Evolutionary conservation across 2,888 invertebrate species (phyloP), one percentile per base, ranked within the genome.

Genomic region (Hypomecis atomaria): DNA sequence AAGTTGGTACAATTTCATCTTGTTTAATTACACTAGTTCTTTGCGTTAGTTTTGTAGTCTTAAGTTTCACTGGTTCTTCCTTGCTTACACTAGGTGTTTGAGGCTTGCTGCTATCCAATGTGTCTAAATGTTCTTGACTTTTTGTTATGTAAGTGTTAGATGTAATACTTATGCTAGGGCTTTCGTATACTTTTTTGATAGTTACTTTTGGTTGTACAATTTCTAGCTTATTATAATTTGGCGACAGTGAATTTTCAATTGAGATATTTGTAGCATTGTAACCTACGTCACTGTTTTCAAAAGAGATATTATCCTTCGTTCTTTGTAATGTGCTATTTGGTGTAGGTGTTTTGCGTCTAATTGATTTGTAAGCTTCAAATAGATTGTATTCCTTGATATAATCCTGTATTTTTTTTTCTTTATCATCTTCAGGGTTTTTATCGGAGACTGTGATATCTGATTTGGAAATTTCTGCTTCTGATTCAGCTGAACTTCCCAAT

Each of bases 331-430:
- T 49, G 53, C 64, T 63, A 65, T 69, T 65, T 53, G 71, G 71
- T 10, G 72, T 69, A 43, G 65, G 69, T 6, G 71, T 68, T 64
- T 69, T 71, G n/a, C 72, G 65, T 61, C 60, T 61, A 54, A 72
- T 71, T 33, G 72, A 59, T 67, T 72, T 72, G 47, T 72, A 72
- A 43, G 72, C 72, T 59, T 72, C 72, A 65, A 72, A 72, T 56
- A 72, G 50, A 63, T 72, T 66, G 42, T 72, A 72, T 65, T 72
- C 72, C 50, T 69, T 72, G 7, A 72, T 72, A 36, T 71, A 72
- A 57, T 72, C 71, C 13, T 69, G 64, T 60, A 72, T 68, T 64
- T 59, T 69, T 36, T 56, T 69, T 37, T 67, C 66, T 48, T 65
- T 61, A 8, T 66, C 49, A 8, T 66, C 68, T 36, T 65, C 59